Conservation (phyloP, 2,113 vertebrate genomes). For the Malurus elegans region DNA sequence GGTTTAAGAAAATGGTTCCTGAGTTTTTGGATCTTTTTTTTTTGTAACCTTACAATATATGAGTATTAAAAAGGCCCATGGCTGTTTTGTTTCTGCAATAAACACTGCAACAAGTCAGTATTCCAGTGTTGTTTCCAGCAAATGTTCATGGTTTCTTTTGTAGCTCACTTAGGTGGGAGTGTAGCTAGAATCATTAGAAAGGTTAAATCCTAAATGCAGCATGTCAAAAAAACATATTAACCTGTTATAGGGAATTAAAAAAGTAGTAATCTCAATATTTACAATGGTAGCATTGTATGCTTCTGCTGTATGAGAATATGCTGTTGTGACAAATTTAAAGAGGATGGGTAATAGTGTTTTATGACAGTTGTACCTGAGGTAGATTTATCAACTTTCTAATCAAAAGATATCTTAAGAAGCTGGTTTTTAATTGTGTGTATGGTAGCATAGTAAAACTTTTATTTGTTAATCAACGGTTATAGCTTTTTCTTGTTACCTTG, state of each 20-base stretch:
- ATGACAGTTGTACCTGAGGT: neutral
- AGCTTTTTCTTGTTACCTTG: neutral
- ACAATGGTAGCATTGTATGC: neutral
- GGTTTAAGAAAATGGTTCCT: neutral
- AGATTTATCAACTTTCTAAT: neutral
- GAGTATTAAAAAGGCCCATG: neutral
- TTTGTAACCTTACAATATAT: neutral
- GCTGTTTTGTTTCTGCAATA: neutral
- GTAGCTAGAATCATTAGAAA: neutral
- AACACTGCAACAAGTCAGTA: neutral
- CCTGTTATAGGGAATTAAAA: neutral
- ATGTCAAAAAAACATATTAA: neutral
- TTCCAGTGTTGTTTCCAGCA: neutral
- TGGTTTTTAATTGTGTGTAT: neutral
- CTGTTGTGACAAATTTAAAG: neutral
- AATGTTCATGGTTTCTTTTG: neutral
- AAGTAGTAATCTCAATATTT: neutral
- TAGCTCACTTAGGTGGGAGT: neutral
- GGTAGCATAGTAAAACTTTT: neutral
- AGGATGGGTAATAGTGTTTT: neutral
- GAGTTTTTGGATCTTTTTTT: neutral
- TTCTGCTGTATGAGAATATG: neutral
- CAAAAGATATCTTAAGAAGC: neutral
- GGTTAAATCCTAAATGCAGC: neutral
- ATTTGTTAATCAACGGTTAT: neutral